Evolutionary conservation across 2,797 vertebrate species (phyloP).

Genomic region (Lindbergichthys nudifrons): DNA sequence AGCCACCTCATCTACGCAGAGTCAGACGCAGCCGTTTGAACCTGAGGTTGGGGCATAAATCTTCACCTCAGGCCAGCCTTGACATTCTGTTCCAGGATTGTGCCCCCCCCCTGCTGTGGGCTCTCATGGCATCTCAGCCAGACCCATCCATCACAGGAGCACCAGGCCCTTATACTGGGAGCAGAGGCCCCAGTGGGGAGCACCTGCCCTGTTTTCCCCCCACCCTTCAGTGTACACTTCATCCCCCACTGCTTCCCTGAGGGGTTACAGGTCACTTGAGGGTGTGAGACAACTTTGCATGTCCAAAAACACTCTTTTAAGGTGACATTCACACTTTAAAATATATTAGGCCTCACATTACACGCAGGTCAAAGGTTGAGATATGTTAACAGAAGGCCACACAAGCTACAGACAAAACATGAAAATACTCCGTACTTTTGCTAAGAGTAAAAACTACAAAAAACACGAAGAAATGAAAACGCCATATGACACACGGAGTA

Average conservation of each 20-base stretch:
- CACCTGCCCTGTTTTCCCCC: constrained; percentile 75
- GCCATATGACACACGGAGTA: background rate
- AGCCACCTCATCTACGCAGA: constrained; percentile 57
- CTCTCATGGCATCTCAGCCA: constrained; percentile 67
- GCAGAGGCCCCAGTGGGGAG: constrained; percentile 51
- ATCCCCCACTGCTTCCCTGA: constrained; percentile 44
- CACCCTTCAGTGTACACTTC: background rate
- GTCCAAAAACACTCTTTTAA: constrained; percentile 68
- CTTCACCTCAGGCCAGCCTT: constrained; percentile 66
- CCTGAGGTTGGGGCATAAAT: constrained; percentile 74
- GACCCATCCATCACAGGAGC: constrained; percentile 74
- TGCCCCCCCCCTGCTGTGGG: constrained; percentile 69
- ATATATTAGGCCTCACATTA: constrained; percentile 61
- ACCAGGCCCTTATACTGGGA: constrained; percentile 46
- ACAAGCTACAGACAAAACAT: constrained; percentile 39
- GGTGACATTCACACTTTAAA: constrained; percentile 65
- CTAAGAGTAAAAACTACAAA: constrained; percentile 9
- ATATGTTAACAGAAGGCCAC: constrained; percentile 62
- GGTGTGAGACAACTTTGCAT: constrained; percentile 62
- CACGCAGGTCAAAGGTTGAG: constrained; percentile 51
- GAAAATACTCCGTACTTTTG: constrained; percentile 6
- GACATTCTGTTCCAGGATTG: constrained; percentile 80
- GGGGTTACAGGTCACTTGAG: constrained; percentile 64
- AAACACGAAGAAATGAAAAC: background rate
- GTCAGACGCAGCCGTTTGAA: constrained; percentile 69